Evolutionary conservation across 2,113 vertebrate species (phyloP), one percentile per base, ranked within the genome.

Genomic region (Gymnobelideus leadbeateri): DNA sequence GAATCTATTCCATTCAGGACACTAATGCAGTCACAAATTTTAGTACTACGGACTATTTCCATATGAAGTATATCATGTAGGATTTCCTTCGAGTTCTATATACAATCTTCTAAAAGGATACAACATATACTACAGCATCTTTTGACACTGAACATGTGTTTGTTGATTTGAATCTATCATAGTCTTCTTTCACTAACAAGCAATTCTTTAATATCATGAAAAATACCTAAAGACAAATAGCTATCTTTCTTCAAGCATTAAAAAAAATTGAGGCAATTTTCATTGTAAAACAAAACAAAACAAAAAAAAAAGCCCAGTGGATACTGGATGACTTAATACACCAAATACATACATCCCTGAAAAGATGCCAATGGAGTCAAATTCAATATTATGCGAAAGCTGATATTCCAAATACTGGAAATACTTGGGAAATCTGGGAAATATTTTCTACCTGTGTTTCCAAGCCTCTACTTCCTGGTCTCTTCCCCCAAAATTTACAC

Each of bases 171-270:
- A 68, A 37, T 68, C 61, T 37, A 68, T n/a, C 68, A 37, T 37
- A 31, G 55, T 94, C 94, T 93, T 57, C 93, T 92, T 92, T 47
- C 92, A 43, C 16, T 92, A 54, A 96, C 46, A 77, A 90, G 77
- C 5, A 93, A 68, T 95, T 95, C 46, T 93, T 84, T 92, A 92
- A 93, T 37, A 95, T 4, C 19, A n/a, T 52, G 89, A 91, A 96
- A 96, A 92, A 55, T 46, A 94, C 61, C 11, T 31, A 91, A 57
- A 94, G 37, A 8, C 16, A 94, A 91, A 47, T 31, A 57, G 89
- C 92, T 89, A 89, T 92, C 92, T 91, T 92, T 91, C 92, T 91
- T 94, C 94, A 89, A 93, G 12, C 37, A 94, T 50, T 89, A 92
- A 92, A 49, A 49, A 92, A 90, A 94, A 61, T 14, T 37, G 14